Evolutionary conservation across 2,888 invertebrate species (phyloP), one percentile per base, ranked within the genome.

Genomic region (Plemyria rubiginata): DNA sequence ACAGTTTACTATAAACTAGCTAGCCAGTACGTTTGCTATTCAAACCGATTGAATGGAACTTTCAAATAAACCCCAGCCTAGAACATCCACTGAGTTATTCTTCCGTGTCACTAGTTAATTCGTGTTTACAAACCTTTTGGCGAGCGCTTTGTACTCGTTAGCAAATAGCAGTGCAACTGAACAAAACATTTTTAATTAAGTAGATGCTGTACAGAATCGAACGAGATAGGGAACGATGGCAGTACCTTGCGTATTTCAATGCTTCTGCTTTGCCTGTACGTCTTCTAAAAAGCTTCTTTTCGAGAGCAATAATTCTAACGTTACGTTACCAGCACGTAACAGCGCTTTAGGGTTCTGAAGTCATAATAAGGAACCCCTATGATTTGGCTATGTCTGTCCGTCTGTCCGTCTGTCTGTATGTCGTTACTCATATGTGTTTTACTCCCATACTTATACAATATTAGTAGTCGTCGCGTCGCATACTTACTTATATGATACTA

Each of bases 171-270:
- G 56, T 64, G 54, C 59, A 64, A 60, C 63, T 49, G 52, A 60
- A 60, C 63, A 53, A 56, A 63, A 63, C 55, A 53, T 64, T 60
- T 60, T 64, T 60, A 64, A 60, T 63, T 59, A 63, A 59, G 63
- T 59, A 49, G 54, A 54, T 52, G 48, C 53, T 53, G 41, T 32
- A 38, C 43, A 22, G 48, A 16, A 59, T 63, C 55, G 55, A 55
- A 59, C 22, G 9, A 13, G 6, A 38, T 45, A n/a, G 40, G 46
- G 46, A 50, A 38, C 38, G 13, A 43, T 43, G 40, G 15, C 15
- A 16, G 8, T 45, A 16, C 45, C 45, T 9, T 2, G 16, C 43
- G 15, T 43, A 22, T 46, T 46, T 46, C 3, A 43, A 43, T 15
- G 16, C 7, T 45, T 9, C 16, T 43, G 15, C 45, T 4, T 45